Evolutionary conservation across 1,140 invertebrate species (phyloP), one percentile per base, ranked within the genome.

Genomic region (Homalodisca vitripennis): DNA sequence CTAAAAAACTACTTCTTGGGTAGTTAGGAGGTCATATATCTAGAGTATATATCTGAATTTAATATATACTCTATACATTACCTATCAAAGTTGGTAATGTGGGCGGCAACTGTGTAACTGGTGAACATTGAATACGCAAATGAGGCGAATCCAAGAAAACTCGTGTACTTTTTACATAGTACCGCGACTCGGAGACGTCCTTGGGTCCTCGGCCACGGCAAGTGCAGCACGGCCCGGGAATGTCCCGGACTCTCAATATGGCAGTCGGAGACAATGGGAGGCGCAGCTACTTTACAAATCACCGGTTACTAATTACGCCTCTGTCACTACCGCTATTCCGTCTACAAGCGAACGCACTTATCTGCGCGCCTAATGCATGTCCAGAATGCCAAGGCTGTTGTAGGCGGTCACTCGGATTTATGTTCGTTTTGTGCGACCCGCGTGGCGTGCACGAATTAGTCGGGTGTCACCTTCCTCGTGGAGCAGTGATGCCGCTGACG

Each of bases 331-430:
- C 20, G 62, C 62, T 41, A 41, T 64, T 32, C 34, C 62, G 34
- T 46, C 30, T 64, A 64, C 62, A 64, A 64, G 62, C 62, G 34
- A 64, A 64, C 34, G 62, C 62, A 64, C 62, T 64, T 64, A 64
- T 64, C 62, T 32, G 24, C 26, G 26, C 29, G n/a, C 55, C 55
- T 60, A 60, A 60, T 60, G 55, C 29, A 60, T 60, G 55, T 51
- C 48, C 48, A 51, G 48, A 51, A 51, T 51, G 48, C 48, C 48
- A 22, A 6, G 48, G 48, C 34, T 20, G 3, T 51, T 51, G 48
- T 51, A 51, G 48, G 55, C 55, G 26, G 10, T 60, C 55, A n/a
- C 55, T 22, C 55, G 29, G 55, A 31, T 29, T 31, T 60, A 60
- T 60, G 55, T 60, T 60, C 29, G 24, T 27, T 60, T 22, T 20